A percentile compares a stretch with the other conserved stretches of the same genome.
Evolutionary conservation across 1,140 invertebrate species (phyloP).

Genomic region (Whitmania pigra): DNA sequence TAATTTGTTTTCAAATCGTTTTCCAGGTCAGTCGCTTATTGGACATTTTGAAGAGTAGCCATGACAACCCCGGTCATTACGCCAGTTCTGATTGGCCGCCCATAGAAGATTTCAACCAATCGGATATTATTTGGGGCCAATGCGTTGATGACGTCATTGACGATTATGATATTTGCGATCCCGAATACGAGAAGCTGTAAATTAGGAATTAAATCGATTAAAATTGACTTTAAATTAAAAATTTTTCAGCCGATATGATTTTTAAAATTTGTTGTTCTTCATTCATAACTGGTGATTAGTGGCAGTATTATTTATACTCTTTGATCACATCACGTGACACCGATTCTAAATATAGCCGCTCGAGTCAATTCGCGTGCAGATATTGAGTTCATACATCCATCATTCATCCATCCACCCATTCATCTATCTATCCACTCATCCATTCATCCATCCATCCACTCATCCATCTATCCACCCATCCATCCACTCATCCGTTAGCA

Average conservation of each 20-base stretch:
- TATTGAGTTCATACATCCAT: background rate
- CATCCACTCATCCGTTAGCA: background rate
- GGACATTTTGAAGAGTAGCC: constrained; percentile 7
- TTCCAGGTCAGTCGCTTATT: constrained; percentile 1
- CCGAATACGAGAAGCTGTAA: background rate
- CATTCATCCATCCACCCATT: background rate
- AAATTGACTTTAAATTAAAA: background rate
- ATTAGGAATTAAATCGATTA: background rate
- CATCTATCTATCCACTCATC: background rate
- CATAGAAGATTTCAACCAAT: constrained; percentile 13
- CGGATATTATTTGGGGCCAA: constrained; percentile 3
- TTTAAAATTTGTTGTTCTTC: background rate
- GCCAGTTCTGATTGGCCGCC: constrained; percentile 6
- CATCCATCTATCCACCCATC: background rate
- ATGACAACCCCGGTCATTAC: background rate
- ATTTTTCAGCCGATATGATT: no score
- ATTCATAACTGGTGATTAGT: background rate
- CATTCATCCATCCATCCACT: background rate
- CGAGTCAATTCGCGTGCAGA: background rate
- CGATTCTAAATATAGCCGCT: background rate
- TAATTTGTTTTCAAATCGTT: background rate
- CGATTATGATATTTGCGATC: background rate
- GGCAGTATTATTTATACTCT: background rate
- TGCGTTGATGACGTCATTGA: constrained; percentile 11
- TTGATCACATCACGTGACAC: background rate